Evolutionary conservation across 2,797 vertebrate species (phyloP).

Genomic region (Centroberyx gerrardi): DNA sequence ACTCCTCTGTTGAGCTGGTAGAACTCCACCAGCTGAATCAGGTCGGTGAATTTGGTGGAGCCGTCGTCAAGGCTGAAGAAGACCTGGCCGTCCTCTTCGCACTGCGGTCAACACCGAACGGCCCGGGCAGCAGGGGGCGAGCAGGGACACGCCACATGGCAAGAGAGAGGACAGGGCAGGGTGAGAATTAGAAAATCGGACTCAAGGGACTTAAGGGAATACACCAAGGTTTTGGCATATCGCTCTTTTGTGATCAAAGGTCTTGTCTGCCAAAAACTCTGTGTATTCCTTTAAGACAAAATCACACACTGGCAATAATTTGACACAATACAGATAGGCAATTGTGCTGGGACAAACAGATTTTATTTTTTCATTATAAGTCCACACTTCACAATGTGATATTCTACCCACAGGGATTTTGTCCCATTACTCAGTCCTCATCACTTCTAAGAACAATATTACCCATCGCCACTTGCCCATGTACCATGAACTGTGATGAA

Average conservation of each 20-base stretch:
- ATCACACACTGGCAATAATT: too few species aligned
- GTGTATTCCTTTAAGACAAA: too few species aligned
- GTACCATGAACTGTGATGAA: too few species aligned
- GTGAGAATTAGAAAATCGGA: constrained; percentile 15
- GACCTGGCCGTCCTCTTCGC: constrained; percentile 95
- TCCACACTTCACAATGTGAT: too few species aligned
- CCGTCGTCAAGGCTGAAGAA: constrained; percentile 99
- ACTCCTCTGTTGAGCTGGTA: constrained; percentile 99
- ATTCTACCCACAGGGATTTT: too few species aligned
- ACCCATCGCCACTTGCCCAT: not conserved
- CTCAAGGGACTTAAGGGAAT: not conserved
- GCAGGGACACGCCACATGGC: not conserved
- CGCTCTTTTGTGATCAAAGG: too few species aligned
- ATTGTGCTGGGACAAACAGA: too few species aligned
- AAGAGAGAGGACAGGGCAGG: not conserved
- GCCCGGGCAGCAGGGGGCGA: constrained; percentile 64
- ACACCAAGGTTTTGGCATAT: not conserved
- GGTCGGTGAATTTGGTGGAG: constrained; percentile 98
- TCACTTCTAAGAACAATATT: too few species aligned
- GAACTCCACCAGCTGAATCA: constrained; percentile 99
- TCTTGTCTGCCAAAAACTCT: too few species aligned
- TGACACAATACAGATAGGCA: too few species aligned
- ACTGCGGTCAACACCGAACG: constrained; percentile 77
- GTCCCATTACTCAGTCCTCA: not conserved
- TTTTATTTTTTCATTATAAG: too few species aligned